phyloP scores from a whole-genome alignment of 2,888 invertebrate genomes.

The Ceraclea dissimilis region DNA sequence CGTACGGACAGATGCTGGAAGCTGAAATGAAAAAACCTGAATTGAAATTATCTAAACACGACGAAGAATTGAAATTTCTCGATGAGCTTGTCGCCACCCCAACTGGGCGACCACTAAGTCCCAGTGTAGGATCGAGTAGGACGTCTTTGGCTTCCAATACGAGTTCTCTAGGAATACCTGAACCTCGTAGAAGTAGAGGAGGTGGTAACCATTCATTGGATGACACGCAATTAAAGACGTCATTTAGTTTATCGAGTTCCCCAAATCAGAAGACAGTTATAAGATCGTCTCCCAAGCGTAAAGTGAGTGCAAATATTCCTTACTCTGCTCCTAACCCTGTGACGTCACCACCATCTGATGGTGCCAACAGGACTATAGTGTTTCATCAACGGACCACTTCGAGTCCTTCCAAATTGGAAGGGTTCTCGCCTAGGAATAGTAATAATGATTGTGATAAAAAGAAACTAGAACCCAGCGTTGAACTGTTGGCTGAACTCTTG shows the following conservation, averaged over 20 bases:
- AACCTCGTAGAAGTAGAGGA: conserved; percentile 35
- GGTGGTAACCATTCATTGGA: conserved; percentile 49
- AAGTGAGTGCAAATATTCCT: conserved; percentile 53
- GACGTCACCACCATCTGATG: conserved; percentile 41
- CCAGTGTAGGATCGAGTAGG: conserved; percentile 28
- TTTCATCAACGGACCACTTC: conserved; percentile 71
- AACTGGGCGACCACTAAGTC: conserved; percentile 27
- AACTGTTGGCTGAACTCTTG: conserved; percentile 67
- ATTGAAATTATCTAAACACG: conserved; percentile 41
- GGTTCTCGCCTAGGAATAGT: conserved; percentile 32
- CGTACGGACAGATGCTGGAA: conserved; percentile 73
- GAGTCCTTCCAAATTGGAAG: conserved; percentile 70
- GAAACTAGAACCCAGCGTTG: conserved; percentile 49
- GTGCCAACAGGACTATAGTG: conserved; percentile 34
- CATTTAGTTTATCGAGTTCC: conserved; percentile 22
- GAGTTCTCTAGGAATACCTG: conserved; percentile 28
- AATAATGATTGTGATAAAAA: conserved; percentile 27
- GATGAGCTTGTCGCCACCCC: conserved; percentile 36
- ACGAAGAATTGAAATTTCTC: conserved; percentile 50
- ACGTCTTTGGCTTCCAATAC: conserved; percentile 29
- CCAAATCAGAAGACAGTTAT: conserved; percentile 22
- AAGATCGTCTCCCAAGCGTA: conserved; percentile 47
- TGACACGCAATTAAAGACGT: conserved; percentile 37
- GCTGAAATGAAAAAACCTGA: conserved; percentile 72
- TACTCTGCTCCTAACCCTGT: conserved; percentile 38